phyloP scores from a whole-genome alignment of 1,140 invertebrate species.

The Drosophila setifemur region DNA sequence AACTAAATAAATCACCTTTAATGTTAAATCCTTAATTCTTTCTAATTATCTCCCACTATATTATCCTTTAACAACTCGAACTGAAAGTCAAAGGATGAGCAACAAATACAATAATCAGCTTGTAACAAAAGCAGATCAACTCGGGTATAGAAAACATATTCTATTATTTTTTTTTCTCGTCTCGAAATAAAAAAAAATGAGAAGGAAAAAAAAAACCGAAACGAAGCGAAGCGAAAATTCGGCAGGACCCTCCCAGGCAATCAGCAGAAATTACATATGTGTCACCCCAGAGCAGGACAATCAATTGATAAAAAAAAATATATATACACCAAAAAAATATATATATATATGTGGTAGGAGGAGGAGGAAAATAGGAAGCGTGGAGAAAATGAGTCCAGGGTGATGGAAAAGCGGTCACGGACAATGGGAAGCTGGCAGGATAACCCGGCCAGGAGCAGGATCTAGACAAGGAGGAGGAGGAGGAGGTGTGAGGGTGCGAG shows the following conservation, averaged over 20 bases:
- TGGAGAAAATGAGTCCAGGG: too few relatives aligned
- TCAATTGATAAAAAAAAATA: slow-evolving; percentile 69
- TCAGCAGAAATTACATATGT: slow-evolving; percentile 62
- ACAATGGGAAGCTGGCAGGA: slow-evolving; percentile 31
- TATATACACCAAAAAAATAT: too few relatives aligned
- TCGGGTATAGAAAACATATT: slow-evolving; percentile 56
- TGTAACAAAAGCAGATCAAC: slow-evolving; percentile 12
- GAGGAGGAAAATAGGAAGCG: too few relatives aligned
- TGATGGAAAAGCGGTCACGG: slow-evolving; percentile 33
- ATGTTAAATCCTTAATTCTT: too few relatives aligned
- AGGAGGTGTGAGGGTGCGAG: too few relatives aligned
- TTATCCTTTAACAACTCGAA: too few relatives aligned
- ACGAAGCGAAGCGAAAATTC: slow-evolving; percentile 49
- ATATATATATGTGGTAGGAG: too few relatives aligned
- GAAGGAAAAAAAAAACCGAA: slow-evolving; percentile 19
- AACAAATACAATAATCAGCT: not conserved
- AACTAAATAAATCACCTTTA: too few relatives aligned
- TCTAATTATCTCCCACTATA: too few relatives aligned
- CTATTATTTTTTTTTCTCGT: too few relatives aligned
- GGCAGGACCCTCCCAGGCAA: slow-evolving; percentile 57
- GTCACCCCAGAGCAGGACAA: slow-evolving; percentile 68
- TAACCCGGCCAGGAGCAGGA: not conserved
- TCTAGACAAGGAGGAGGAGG: not conserved
- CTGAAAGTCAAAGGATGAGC: not conserved
- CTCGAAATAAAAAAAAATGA: too few relatives aligned